Conservation (phyloP, 1,140 invertebrate genomes). For the Trichomalopsis sarcophagae region DNA sequence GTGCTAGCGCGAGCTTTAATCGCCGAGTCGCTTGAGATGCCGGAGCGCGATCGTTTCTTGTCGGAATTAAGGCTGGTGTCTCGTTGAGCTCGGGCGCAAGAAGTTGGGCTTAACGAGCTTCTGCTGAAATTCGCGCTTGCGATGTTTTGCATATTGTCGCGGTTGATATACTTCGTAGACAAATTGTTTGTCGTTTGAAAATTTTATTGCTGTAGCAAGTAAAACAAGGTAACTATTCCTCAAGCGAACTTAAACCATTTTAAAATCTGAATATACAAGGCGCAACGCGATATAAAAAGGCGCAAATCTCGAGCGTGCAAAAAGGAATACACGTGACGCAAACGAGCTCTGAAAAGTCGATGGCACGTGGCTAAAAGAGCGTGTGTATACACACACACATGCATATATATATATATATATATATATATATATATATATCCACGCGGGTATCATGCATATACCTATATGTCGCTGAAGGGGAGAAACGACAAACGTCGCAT, state of each 20-base stretch:
- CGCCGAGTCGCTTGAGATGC: background rate
- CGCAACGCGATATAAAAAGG: too few species aligned
- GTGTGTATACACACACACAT: too few species aligned
- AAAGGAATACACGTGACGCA: background rate
- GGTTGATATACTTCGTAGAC: too few species aligned
- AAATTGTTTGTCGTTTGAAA: too few species aligned
- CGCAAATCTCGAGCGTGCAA: too few species aligned
- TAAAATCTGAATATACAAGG: too few species aligned
- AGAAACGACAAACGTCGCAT: slow-evolving; percentile 14
- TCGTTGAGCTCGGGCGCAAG: background rate
- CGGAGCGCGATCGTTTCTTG: background rate
- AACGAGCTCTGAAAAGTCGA: background rate
- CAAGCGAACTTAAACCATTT: too few species aligned
- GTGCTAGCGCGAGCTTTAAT: background rate
- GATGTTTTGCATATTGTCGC: background rate
- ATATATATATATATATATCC: background rate
- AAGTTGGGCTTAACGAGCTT: background rate
- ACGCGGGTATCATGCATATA: too few species aligned
- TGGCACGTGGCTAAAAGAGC: background rate
- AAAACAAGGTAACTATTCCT: too few species aligned
- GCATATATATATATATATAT: background rate
- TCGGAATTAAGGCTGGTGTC: background rate
- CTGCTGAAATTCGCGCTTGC: background rate
- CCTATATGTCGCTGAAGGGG: background rate
- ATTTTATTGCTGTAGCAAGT: too few species aligned